phyloP scores from a whole-genome alignment of 2,888 invertebrate species.

The Rugalucina vietnamica region DNA sequence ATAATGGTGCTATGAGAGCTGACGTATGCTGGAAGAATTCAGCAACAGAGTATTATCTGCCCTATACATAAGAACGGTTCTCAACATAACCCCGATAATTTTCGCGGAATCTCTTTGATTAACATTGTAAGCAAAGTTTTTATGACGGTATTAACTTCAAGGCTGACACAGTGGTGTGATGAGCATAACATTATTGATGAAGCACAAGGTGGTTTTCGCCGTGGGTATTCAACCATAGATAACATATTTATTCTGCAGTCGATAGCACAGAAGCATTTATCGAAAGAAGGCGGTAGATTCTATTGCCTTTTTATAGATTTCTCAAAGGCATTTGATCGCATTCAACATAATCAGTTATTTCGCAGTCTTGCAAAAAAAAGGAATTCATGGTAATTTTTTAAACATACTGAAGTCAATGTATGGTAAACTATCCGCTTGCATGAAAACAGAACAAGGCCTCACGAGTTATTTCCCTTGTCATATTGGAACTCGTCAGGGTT shows the following conservation, averaged over 20 bases:
- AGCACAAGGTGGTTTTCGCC: slow-evolving; percentile 26
- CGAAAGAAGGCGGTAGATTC: not conserved
- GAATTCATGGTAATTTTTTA: slow-evolving; percentile 8
- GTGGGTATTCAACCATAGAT: slow-evolving; percentile 20
- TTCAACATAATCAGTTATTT: slow-evolving; percentile 13
- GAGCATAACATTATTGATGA: slow-evolving; percentile 22
- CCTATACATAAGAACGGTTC: slow-evolving; percentile 29
- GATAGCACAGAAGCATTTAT: slow-evolving; percentile 12
- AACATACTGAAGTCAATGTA: slow-evolving; percentile 13
- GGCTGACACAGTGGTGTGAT: slow-evolving; percentile 16
- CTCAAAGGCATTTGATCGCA: slow-evolving; percentile 23
- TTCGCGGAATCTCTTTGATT: slow-evolving; percentile 27
- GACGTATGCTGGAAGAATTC: too few relatives aligned
- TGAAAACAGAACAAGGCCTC: not conserved
- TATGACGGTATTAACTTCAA: not conserved
- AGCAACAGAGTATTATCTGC: not conserved
- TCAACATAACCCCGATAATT: slow-evolving; percentile 3
- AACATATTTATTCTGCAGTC: slow-evolving; percentile 20
- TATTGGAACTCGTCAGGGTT: slow-evolving; percentile 11
- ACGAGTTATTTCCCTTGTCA: slow-evolving; percentile 18
- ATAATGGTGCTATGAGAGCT: slow-evolving; percentile 11
- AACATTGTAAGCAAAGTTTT: slow-evolving; percentile 23
- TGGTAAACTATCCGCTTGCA: slow-evolving; percentile 4
- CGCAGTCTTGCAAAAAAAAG: slow-evolving; percentile 9
- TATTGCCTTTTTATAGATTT: slow-evolving; percentile 29